Base-by-base conservation (phyloP, 2,888 invertebrate species). In the Slavum lentiscoides region DNA sequence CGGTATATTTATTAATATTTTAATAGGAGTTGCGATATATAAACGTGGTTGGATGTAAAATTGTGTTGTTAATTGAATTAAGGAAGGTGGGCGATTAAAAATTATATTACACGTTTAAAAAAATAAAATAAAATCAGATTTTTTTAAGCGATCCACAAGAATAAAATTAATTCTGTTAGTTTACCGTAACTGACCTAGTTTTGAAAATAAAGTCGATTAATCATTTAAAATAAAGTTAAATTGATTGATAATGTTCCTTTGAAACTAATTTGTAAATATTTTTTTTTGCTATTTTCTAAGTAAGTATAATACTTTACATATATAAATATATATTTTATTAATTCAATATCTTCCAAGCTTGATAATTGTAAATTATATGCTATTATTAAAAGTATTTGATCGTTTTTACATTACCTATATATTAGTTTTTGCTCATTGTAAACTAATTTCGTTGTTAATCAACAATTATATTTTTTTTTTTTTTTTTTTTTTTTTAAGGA, bases 201-300 rank as follows among this genome's bases (percentile, higher is more conserved):
- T 75, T 75, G 58, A 67, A 74, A 68, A 75, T 59, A 59, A 68
- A 67, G 59, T 67, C 23, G 17, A 68, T 75, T 67, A 59, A 75
- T 43, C 23, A 68, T 59, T 69, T 53, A 70, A 62, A 69, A 62
- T 77, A 53, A 76, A 75, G 58, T 77, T 77, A 53, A 70, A 77
- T 69, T 77, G 69, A 77, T 37, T 77, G 61, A 68, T 76, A 17
- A 70, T 39, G 77, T 77, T 77, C 69, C 77, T 70, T 70, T 69
- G 53, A 37, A 77, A 69, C 37, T 37, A 49, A 70, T n/a, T 70
- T 77, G 69, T 77, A 77, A 61, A 69, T 77, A 69, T n/a, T 37
- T 77, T 77, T 77, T 77, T 69, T 55, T 70, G 69, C 62, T 61
- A 69, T 58, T 53, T 19, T 67, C 58, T 68, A 59, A 68, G 43